A percentile compares a stretch with the other conserved stretches of the same genome.
Conservation (phyloP, 1,140 invertebrate species). For the Melitaea cinxia region DNA sequence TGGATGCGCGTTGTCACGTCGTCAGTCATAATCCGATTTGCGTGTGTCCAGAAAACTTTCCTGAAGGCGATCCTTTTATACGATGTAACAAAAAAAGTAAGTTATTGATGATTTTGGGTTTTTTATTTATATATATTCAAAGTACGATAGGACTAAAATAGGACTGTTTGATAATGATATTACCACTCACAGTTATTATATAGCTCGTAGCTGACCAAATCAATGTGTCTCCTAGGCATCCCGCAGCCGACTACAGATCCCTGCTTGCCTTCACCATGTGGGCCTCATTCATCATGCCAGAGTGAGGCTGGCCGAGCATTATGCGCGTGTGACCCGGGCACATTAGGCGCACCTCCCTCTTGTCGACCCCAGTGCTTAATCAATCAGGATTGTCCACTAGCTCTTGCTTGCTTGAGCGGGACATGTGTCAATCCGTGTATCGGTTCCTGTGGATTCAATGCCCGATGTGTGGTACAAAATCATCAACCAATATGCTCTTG, state of each 20-base stretch:
- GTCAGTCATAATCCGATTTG: constrained; percentile 93
- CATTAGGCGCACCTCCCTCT: constrained; percentile 91
- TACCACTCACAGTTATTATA: too few relatives aligned
- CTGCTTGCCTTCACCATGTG: constrained; percentile 91
- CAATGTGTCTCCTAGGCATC: constrained; percentile 43
- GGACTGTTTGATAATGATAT: too few relatives aligned
- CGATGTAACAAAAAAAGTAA: constrained; percentile 88
- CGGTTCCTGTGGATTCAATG: constrained; percentile 92
- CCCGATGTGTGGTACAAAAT: constrained; percentile 88
- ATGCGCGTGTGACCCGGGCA: constrained; percentile 89
- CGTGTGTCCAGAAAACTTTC: constrained; percentile 87
- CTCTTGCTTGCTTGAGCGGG: constrained; percentile 89
- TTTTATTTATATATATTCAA: too few relatives aligned
- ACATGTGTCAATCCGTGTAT: constrained; percentile 90
- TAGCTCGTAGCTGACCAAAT: too few relatives aligned
- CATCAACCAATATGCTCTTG: constrained; percentile 91
- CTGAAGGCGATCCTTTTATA: constrained; percentile 91
- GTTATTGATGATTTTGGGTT: too few relatives aligned
- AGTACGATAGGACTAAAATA: too few relatives aligned
- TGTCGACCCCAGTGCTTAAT: constrained; percentile 90
- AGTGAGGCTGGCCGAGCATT: constrained; percentile 86
- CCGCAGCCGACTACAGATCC: constrained; percentile 80
- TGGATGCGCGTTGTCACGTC: constrained; percentile 89
- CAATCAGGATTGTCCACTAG: constrained; percentile 89
- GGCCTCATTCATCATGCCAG: constrained; percentile 89